A percentile compares a stretch with the other conserved stretches of the same genome.
phyloP scores from a whole-genome alignment of 2,797 vertebrate genomes.

The Hippopotamyrus pictus region DNA sequence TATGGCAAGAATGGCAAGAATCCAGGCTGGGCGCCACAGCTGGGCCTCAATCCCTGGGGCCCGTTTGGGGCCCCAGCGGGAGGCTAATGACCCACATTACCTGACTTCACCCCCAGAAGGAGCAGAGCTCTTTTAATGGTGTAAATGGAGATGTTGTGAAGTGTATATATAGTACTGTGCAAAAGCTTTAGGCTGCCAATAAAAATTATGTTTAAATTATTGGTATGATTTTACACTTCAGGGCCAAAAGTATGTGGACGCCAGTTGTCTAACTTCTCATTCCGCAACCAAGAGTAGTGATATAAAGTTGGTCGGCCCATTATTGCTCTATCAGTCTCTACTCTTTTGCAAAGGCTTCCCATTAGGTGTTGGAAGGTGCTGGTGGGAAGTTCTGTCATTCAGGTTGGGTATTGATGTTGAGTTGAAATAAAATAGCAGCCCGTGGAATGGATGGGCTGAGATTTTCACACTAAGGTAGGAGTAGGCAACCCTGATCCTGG shows the following conservation, averaged over 20 bases:
- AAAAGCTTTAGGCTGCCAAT: background rate
- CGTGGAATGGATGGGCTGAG: background rate
- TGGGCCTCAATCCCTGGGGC: background rate
- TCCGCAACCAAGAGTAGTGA: background rate
- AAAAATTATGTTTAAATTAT: background rate
- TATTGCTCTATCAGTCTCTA: background rate
- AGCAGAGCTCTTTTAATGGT: background rate
- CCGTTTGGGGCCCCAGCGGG: background rate
- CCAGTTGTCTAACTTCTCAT: background rate
- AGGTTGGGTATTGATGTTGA: background rate
- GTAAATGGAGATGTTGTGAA: background rate
- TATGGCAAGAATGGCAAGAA: slow-evolving; percentile 18
- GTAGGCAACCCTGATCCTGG: background rate
- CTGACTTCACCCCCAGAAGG: background rate
- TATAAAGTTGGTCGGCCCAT: background rate
- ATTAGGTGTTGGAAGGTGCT: background rate
- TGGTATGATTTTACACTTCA: background rate
- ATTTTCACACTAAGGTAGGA: background rate
- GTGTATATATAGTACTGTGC: background rate
- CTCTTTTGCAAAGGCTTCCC: background rate
- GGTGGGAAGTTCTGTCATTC: background rate
- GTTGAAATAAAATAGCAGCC: background rate
- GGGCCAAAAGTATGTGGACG: background rate
- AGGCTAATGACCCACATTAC: background rate
- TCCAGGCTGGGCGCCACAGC: background rate